Base-by-base conservation (phyloP, 2,113 vertebrate species). In the Gobio gobio region DNA sequence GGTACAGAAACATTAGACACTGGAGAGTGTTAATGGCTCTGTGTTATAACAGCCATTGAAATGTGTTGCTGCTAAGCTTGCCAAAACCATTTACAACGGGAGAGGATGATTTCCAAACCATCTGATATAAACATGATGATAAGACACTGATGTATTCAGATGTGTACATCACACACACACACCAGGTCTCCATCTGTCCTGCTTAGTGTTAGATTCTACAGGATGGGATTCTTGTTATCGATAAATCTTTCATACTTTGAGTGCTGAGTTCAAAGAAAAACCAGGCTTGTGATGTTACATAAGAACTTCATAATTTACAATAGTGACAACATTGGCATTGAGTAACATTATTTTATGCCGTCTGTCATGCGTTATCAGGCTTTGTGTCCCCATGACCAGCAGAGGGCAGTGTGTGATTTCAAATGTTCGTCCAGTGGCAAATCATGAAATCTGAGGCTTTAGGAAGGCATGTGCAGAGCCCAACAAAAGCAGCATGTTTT, bases 361-460 rank as follows among this genome's bases (percentile, higher is more conserved):
- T 13, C 22, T 78, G 22, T 54, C 8, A 9, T 80, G 24, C 51
- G 49, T 51, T 51, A 72, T 56, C 26, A 49, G 18, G 54, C 54
- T 29, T 22, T 82, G 3, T 58, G 45, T 74, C 22, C 16, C n/a
- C 10, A 54, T 70, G 26, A 78, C 86, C 87, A 89, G 78, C 40
- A 89, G 87, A 68, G 73, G 85, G 85, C 85, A 87, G 83, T 85
- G 73, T 76, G 18, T 22, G 68, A 66, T 88, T 56, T 43, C 10
- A 16, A 18, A 36, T 36, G 5, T 51, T 1, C 2, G 49, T 14
- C 40, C 13, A 14, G 24, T 76, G 75, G 18, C 16, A 40, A 10
- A 20, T 76, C 1, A 29, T 58, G 51, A 58, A 54, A 59, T 43
- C 20, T n/a, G 20, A 59, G 33, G 54, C 7, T 13, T 22, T 43